These are phyloP conservation scores for Geotrupes spiniger DNA, from an alignment of 2,888 invertebrate species.

Conservation along the genomic window DNA sequence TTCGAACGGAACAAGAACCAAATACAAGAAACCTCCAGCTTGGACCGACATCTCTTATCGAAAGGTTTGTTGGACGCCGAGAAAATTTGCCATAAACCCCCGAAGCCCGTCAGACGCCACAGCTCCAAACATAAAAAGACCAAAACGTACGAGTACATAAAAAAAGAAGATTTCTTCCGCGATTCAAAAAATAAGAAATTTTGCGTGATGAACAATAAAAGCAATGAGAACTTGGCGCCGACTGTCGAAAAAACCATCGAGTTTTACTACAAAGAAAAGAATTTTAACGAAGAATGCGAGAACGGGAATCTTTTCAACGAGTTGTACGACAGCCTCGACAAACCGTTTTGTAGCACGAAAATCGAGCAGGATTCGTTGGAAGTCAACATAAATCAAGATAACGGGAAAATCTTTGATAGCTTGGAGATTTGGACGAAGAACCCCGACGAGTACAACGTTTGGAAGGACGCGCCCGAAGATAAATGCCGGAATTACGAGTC, in stretches of 20 bases:
- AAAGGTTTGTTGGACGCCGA: constrained; percentile 47
- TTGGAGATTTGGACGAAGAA: constrained; percentile 37
- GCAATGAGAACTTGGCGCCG: constrained; percentile 29
- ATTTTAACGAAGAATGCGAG: constrained; percentile 45
- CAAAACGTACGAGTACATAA: constrained; percentile 48
- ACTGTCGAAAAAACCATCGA: constrained; percentile 44
- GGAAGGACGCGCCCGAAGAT: constrained; percentile 11
- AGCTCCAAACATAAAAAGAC: constrained; percentile 54
- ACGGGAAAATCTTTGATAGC: constrained; percentile 39
- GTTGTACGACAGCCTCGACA: constrained; percentile 46
- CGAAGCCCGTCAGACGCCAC: constrained; percentile 62
- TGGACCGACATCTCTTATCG: constrained; percentile 49
- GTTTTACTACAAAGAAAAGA: constrained; percentile 47
- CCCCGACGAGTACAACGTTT: constrained; percentile 13
- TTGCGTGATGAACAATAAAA: constrained; percentile 13
- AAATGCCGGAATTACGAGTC: too few relatives aligned
- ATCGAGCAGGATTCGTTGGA: constrained; percentile 45
- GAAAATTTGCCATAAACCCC: constrained; percentile 69
- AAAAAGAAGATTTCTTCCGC: constrained; percentile 44
- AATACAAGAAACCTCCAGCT: constrained; percentile 47
- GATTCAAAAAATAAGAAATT: constrained; percentile 16
- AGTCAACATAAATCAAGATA: constrained; percentile 39
- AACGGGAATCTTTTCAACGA: constrained; percentile 33
- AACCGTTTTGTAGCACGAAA: constrained; percentile 29
- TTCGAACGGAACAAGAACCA: constrained; percentile 32